Conservation (phyloP, 2,888 invertebrate genomes). For the Acholoe squamosa region DNA sequence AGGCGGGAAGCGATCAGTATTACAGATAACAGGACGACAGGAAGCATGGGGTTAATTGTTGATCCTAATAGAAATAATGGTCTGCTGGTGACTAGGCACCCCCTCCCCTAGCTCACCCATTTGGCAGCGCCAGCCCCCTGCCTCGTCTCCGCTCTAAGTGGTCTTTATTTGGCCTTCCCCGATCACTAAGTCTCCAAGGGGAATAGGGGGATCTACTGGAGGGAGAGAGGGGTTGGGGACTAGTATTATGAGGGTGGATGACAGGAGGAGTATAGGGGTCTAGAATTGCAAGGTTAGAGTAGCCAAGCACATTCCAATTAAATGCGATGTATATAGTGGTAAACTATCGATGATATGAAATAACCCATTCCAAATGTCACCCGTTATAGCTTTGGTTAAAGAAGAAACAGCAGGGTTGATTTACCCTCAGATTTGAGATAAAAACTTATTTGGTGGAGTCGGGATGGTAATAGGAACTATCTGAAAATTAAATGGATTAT, state of each 20-base stretch:
- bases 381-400: too few relatives aligned
- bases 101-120: background rate
- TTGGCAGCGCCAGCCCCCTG: background rate
- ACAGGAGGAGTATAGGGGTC: background rate
- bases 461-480: too few relatives aligned
- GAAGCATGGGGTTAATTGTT: conserved; percentile 28
- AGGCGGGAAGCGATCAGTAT: too few relatives aligned
- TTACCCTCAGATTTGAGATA: too few relatives aligned
- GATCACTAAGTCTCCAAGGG: background rate
- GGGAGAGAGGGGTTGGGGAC: background rate
- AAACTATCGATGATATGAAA: too few relatives aligned
- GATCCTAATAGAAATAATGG: conserved; percentile 63
- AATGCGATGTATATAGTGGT: too few relatives aligned
- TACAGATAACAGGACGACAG: too few relatives aligned
- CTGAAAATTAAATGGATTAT: too few relatives aligned
- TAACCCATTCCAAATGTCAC: too few relatives aligned
- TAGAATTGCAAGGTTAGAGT: background rate
- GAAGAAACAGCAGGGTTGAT: too few relatives aligned
- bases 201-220: background rate
- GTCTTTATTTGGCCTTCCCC: conserved; percentile 43
- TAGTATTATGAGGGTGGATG: background rate
- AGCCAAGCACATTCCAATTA: background rate
- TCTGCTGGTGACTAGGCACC: background rate
- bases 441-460: too few relatives aligned
- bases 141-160: conserved; percentile 28